Base-by-base conservation (phyloP, 2,888 invertebrate genomes). In the Tiliacea aurago region DNA sequence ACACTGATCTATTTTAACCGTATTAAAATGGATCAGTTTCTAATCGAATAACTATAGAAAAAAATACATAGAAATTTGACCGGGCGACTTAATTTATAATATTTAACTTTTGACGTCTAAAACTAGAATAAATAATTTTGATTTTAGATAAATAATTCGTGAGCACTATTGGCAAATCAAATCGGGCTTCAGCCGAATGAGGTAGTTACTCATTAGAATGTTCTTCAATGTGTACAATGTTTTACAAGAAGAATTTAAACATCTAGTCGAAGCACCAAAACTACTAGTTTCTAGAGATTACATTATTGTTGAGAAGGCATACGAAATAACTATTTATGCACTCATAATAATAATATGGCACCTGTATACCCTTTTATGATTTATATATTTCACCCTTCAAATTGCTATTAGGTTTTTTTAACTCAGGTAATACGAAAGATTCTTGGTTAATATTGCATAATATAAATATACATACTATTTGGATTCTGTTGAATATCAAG, bases 211-310 rank as follows among this genome's bases (percentile, higher is more conserved):
- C 23, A 9, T 20, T 5, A 37, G 43, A 63, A 76, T 71, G 69
- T 58, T 53, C 65, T 13, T 63, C 69, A 68, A 49, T 41, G 49
- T 33, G 43, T 23, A 59, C 49, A 56, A 7, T 41, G 33, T 58
- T 64, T 55, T 45, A 68, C 56, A 61, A 61, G 49, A 72, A 77
- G 51, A 74, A 73, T 70, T 51, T 56, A 77, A 72, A 76, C 49
- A 47, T 45, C 61, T 77, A 73, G 15, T 68, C 1, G 56, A 81
- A 81, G 81, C 80, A 81, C 80, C 81, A 76, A 80, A 70, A 70
- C 80, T 61, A 68, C 78, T 76, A 81, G 28, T 70, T 43, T 41
- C 71, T 80, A 83, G 45, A 65, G 62, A 76, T 58, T 62, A 80
- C 49, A 76, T 77, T 77, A 81, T 70, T 77, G 59, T 77, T 77